Evolutionary conservation across 2,888 invertebrate genomes (phyloP), one percentile per base, ranked within the genome.

Genomic region (Stratiomys singularior): DNA sequence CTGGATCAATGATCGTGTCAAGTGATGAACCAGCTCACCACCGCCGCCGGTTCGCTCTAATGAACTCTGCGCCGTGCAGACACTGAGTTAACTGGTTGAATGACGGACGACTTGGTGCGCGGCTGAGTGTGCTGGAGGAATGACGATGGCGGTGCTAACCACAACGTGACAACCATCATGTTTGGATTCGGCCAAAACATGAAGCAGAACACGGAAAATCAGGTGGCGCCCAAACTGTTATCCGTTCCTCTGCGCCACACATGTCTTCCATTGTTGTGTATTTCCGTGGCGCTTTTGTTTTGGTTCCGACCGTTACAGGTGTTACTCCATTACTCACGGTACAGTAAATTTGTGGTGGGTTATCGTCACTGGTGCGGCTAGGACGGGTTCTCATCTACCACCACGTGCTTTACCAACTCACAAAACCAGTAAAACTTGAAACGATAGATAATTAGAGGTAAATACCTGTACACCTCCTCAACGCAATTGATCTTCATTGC

Each of bases 391-490:
- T 21, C n/a, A 9, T 30, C 37, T 21, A 37, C 66, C 66, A 66
- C 74, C 74, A 74, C 74, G 74, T 74, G 74, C 58, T 74, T 58
- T 30, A 44, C 28, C n/a, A 21, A 47, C 21, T 47, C 37, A 44
- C 21, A 21, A 58, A 74, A 74, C 74, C 60, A 58, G 74, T 58
- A 74, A 60, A 74, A 74, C 74, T 30, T 74, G 74, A 74, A 74
- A 23, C 27, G 74, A 74, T 74, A 74, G 74, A 74, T 74, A 74
- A 74, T 74, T 74, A 60, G 60, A 74, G 74, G 58, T 74, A 74
- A 74, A 67, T 44, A 67, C 52, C 27, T 21, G 21, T 72, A 72
- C 71, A 56, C 71, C 56, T 52, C 30, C 44, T 52, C 58, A 18
- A 21, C 37, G 56, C 60, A 74, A 74, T 74, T 60, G 74, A 74